These are phyloP conservation scores for Callithrix jacchus DNA, from an alignment of 2,113 vertebrate genomes.

Conservation along the genomic window DNA sequence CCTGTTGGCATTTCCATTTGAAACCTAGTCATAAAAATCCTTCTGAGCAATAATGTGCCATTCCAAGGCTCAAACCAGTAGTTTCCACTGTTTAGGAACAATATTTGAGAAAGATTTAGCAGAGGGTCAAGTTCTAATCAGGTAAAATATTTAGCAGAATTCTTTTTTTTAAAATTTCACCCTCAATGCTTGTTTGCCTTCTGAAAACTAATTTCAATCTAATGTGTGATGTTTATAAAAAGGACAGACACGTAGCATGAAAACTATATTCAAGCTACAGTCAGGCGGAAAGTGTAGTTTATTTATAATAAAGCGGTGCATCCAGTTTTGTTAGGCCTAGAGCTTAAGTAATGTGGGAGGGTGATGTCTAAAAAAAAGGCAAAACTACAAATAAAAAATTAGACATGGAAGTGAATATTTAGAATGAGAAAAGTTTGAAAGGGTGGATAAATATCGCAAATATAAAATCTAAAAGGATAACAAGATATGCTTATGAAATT, in stretches of 20 bases:
- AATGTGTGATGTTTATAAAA: conserved; percentile 59
- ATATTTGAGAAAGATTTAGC: conserved; percentile 70
- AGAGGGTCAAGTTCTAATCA: conserved; percentile 59
- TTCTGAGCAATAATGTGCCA: conserved; percentile 70
- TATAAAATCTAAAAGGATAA: not conserved
- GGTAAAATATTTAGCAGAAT: conserved; percentile 58
- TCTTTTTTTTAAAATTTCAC: conserved; percentile 43
- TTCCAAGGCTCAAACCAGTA: conserved; percentile 58
- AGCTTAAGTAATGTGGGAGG: not conserved
- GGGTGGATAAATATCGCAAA: not conserved
- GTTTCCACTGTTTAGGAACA: conserved; percentile 55
- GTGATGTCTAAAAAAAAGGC: not conserved
- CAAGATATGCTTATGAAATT: not conserved
- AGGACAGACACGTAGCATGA: not conserved
- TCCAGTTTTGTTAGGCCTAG: not conserved
- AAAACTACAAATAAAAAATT: conserved; percentile 5
- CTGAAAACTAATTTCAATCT: conserved; percentile 56
- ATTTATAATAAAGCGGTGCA: not conserved
- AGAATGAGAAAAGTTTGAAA: conserved; percentile 1
- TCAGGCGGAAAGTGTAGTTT: not conserved
- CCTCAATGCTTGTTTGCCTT: conserved; percentile 49
- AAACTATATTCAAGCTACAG: not conserved
- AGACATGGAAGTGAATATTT: conserved; percentile 16
- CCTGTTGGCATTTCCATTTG: conserved; percentile 77
- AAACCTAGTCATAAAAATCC: conserved; percentile 73